Evolutionary conservation across 2,888 invertebrate genomes (phyloP).

Genomic region (Aricia artaxerxes): DNA sequence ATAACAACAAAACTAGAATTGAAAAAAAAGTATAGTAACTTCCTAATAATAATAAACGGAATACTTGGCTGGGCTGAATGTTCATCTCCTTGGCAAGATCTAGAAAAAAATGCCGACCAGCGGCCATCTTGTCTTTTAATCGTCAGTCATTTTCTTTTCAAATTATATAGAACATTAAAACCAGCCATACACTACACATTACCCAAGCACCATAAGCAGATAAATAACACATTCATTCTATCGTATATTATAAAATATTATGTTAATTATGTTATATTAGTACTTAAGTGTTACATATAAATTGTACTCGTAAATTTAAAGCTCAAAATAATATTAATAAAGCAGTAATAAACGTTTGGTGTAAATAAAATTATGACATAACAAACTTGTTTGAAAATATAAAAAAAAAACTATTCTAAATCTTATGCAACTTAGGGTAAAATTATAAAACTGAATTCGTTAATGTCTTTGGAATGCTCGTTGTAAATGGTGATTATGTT

Average conservation of each 20-base stretch:
- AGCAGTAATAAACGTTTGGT: conserved; percentile 46
- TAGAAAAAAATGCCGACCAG: conserved; percentile 30
- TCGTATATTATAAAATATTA: conserved; percentile 67
- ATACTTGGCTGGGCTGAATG: conserved; percentile 28
- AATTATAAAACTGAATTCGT: conserved; percentile 33
- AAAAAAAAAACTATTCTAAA: not conserved
- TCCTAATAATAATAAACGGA: conserved; percentile 29
- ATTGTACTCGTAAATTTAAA: conserved; percentile 75
- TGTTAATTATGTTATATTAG: conserved; percentile 56
- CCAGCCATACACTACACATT: conserved; percentile 58
- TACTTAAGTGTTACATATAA: conserved; percentile 51
- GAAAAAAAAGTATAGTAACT: conserved; percentile 42
- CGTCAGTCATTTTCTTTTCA: not conserved
- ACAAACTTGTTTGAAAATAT: conserved; percentile 33
- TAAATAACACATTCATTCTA: conserved; percentile 64
- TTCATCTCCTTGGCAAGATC: conserved; percentile 29
- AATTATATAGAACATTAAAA: conserved; percentile 46
- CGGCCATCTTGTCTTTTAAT: conserved; percentile 23
- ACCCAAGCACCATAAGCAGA: conserved; percentile 75
- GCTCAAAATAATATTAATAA: conserved; percentile 65
- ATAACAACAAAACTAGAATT: conserved; percentile 37
- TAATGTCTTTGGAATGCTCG: conserved; percentile 74
- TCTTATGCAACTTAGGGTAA: not conserved
- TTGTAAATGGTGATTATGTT: conserved; percentile 38
- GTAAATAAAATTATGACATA: conserved; percentile 35